Evolutionary conservation across 2,888 invertebrate genomes (phyloP), one percentile per base, ranked within the genome.

Genomic region (Drosophila leonis): DNA sequence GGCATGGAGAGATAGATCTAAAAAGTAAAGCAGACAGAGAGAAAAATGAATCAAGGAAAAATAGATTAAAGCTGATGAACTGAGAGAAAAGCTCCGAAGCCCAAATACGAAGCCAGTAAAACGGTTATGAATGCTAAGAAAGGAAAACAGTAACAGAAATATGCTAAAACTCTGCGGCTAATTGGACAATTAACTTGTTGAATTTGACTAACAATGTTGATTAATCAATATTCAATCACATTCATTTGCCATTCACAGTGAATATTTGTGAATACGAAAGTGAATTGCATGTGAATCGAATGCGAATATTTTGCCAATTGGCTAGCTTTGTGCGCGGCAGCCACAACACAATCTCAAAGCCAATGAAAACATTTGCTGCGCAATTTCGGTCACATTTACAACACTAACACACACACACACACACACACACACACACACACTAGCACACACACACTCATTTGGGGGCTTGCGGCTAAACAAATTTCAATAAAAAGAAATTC

Each of bases 401-500:
- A 10, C 39, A 15, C 24, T 44, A 44, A 33, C 8, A 20, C 24
- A 55, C 54, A 24, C 55, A 44, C 44, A 56, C 44, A 18, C 27
- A 7, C 42, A 37, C 44, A 57, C 41, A 35, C 48, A 60, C 9
- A 65, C 49, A 35, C 27, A 31, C 51, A 51, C 24, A 33, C 27
- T 35, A 10, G 15, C 39, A 24, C 37, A n/a, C 44, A 29, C 12
- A 27, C 29, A 64, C n/a, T n/a, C 27, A 33, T 18, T 46, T 35
- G 46, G 42, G 49, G 9, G 59, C 77, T 80, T 35, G 66, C 66
- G 76, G 75, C 80, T 85, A 86, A 86, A 67, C 78, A 88, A 86
- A 87, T 88, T 86, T 86, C 89, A 84, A 84, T 84, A 83, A 86
- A 88, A 86, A 52, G 79, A 76, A 83, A 76, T 89, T 83, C 89